Conservation (phyloP, 1,140 invertebrate species). For the Zaprionus kolodkinae region DNA sequence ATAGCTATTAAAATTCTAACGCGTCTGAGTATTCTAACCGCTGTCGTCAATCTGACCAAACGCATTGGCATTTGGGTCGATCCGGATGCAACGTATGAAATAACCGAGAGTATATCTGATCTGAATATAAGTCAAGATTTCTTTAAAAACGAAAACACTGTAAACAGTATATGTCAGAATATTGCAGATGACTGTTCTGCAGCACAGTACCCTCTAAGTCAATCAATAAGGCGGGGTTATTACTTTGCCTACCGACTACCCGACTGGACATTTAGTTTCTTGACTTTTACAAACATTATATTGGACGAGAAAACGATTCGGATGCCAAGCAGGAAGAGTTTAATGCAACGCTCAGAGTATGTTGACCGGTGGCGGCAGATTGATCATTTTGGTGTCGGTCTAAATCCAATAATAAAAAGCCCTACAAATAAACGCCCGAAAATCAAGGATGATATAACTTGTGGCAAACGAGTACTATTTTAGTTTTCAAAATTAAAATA, state of each 20-base stretch:
- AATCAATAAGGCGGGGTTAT: slow-evolving; percentile 40
- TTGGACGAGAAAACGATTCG: slow-evolving; percentile 9
- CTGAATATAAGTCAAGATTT: neutral
- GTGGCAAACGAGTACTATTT: slow-evolving; percentile 44
- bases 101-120: neutral
- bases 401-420: neutral
- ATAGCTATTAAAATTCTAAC: slow-evolving; percentile 31
- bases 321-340: neutral
- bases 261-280: slow-evolving; percentile 52
- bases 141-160: neutral
- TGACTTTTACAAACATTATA: slow-evolving; percentile 37
- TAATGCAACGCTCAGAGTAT: neutral
- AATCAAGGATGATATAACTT: slow-evolving; percentile 68
- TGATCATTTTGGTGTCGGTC: neutral
- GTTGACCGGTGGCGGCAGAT: neutral
- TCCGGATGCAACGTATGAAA: neutral
- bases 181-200: slow-evolving; percentile 2
- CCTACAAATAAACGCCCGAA: slow-evolving; percentile 39
- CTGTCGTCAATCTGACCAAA: slow-evolving; percentile 2
- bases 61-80: slow-evolving; percentile 28
- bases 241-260: slow-evolving; percentile 58
- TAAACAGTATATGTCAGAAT: neutral
- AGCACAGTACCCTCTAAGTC: slow-evolving; percentile 13
- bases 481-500: slow-evolving; percentile 14
- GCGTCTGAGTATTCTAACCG: slow-evolving; percentile 29